Evolutionary conservation across 2,113 vertebrate species (phyloP).

Genomic region (Misgurnus mizolepis): DNA sequence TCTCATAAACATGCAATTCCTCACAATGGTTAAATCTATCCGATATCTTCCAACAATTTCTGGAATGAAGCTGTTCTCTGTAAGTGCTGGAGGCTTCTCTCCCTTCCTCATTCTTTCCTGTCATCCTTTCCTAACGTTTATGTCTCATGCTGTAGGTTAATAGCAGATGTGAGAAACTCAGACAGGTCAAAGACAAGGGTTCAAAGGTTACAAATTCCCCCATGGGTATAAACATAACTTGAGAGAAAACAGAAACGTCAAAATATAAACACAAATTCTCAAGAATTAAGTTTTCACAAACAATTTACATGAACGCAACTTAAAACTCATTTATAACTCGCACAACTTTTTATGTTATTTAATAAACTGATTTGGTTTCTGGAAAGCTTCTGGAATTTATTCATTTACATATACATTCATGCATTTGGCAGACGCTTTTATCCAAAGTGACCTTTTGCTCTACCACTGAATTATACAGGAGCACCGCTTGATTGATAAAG

Average conservation of each 20-base stretch:
- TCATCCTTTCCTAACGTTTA: slow-evolving; percentile 15
- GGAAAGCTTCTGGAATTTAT: too few relatives aligned
- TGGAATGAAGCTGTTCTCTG: slow-evolving; percentile 38
- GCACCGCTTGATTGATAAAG: too few relatives aligned
- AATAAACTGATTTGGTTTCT: too few relatives aligned
- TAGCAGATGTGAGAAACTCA: slow-evolving; percentile 50
- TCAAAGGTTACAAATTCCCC: slow-evolving; percentile 63
- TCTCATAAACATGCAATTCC: neutral
- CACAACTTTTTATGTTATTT: too few relatives aligned
- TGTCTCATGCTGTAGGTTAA: slow-evolving; percentile 33
- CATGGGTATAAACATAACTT: slow-evolving; percentile 24
- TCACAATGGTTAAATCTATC: slow-evolving; percentile 47
- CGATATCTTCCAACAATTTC: slow-evolving; percentile 55
- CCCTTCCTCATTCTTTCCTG: slow-evolving; percentile 11
- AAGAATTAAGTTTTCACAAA: too few relatives aligned
- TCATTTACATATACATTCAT: too few relatives aligned
- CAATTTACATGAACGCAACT: too few relatives aligned
- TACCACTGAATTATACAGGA: too few relatives aligned
- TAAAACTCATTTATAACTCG: too few relatives aligned
- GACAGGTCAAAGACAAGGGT: slow-evolving; percentile 35
- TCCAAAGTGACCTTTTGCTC: too few relatives aligned
- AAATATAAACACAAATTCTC: neutral
- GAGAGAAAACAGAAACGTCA: neutral
- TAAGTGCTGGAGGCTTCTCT: slow-evolving; percentile 3
- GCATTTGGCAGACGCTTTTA: too few relatives aligned